Percentiles rank a stretch among this genome's conserved stretches.
Conservation (phyloP, 1,140 invertebrate genomes). For the Leptinotarsa undecemlineata region DNA sequence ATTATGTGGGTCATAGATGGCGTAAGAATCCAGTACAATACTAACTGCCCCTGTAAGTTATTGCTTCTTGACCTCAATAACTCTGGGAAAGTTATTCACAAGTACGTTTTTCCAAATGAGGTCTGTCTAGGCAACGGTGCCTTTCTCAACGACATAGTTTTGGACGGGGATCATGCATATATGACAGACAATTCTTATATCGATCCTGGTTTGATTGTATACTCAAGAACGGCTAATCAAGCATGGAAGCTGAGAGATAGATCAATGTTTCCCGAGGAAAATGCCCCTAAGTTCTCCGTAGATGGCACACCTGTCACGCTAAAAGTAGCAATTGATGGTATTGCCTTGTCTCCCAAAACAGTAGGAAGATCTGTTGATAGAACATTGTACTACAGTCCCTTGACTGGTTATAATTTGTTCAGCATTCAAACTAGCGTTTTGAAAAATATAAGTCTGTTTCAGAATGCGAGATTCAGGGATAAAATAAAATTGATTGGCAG, state of each 20-base stretch:
- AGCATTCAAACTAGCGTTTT: constrained; percentile 63
- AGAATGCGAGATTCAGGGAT: constrained; percentile 43
- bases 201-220: constrained; percentile 74
- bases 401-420: constrained; percentile 59
- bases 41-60: constrained; percentile 65
- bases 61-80: constrained; percentile 70
- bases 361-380: constrained; percentile 52
- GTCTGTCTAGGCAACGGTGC: constrained; percentile 59
- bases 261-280: constrained; percentile 64
- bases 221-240: constrained; percentile 62
- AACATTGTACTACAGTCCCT: constrained; percentile 66
- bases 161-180: constrained; percentile 64
- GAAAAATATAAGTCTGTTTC: constrained; percentile 57
- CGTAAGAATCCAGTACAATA: constrained; percentile 58
- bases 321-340: constrained; percentile 65
- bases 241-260: constrained; percentile 70
- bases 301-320: constrained; percentile 60
- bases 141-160: constrained; percentile 69
- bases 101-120: constrained; percentile 61
- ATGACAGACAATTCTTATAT: constrained; percentile 68
- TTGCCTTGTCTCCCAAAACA: constrained; percentile 64
- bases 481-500: constrained; percentile 61
- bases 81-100: constrained; percentile 59
- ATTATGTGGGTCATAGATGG: constrained; percentile 75
- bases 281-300: constrained; percentile 57